Percentiles rank a stretch among this genome's conserved stretches.
phyloP scores from a whole-genome alignment of 2,888 invertebrate species.

The Cheilosia urbana region DNA sequence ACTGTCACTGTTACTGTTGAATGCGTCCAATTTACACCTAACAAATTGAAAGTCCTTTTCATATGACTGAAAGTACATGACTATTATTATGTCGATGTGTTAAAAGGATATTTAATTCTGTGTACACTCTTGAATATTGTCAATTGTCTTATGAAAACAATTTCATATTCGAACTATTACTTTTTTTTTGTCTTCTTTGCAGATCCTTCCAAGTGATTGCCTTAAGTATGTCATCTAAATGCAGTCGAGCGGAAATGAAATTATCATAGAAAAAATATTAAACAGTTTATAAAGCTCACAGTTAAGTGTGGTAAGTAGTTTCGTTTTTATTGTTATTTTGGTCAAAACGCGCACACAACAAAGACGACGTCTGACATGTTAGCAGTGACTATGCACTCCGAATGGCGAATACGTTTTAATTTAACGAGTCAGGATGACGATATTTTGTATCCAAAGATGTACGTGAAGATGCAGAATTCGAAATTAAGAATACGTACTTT shows the following conservation, averaged over 20 bases:
- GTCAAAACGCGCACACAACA: slow-evolving; percentile 9
- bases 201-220: slow-evolving; percentile 64
- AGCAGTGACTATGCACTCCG: slow-evolving; percentile 20
- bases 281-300: slow-evolving; percentile 67
- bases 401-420: slow-evolving; percentile 31
- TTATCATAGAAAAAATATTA: slow-evolving; percentile 69
- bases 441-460: not conserved
- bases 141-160: slow-evolving; percentile 41
- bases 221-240: slow-evolving; percentile 72
- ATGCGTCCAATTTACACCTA: slow-evolving; percentile 75
- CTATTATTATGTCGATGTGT: slow-evolving; percentile 12
- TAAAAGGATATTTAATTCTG: slow-evolving; percentile 50
- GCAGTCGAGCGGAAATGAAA: slow-evolving; percentile 70
- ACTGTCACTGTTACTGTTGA: slow-evolving; percentile 71
- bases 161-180: slow-evolving; percentile 20
- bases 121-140: too few relatives aligned
- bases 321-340: slow-evolving; percentile 53
- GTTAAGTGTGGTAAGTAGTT: not conserved
- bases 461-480: not conserved
- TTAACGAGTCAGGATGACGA: slow-evolving; percentile 13
- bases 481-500: not conserved
- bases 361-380: not conserved
- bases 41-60: slow-evolving; percentile 68
- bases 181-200: not conserved
- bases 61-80: slow-evolving; percentile 31